Percentiles rank a stretch among this genome's conserved stretches.
Evolutionary conservation across 2,113 vertebrate species (phyloP).

Genomic region (Sinocyclocheilus maitianheensis): DNA sequence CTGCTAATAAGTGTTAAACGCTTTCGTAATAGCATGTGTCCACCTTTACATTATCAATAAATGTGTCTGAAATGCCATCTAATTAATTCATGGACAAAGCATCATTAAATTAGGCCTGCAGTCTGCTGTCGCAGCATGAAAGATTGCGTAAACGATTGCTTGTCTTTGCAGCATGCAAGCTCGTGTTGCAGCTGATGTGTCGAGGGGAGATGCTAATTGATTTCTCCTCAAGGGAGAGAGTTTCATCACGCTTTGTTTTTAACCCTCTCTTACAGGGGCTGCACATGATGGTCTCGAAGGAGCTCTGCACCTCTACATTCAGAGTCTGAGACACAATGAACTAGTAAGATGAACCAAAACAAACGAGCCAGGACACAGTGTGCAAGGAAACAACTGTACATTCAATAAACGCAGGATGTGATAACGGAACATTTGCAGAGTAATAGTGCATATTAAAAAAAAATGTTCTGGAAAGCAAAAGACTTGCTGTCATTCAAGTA

Average conservation of each 20-base stretch:
- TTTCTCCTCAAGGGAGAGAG: constrained; percentile 71
- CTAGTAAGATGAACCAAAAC: neutral
- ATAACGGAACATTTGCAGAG: neutral
- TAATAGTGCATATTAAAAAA: too few species aligned
- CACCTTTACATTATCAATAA: neutral
- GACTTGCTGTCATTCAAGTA: neutral
- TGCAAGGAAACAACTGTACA: neutral
- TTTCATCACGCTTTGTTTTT: constrained; percentile 82
- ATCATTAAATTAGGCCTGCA: neutral
- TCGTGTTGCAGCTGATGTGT: constrained; percentile 46
- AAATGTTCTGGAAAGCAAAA: too few species aligned
- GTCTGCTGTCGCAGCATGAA: neutral
- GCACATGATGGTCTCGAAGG: constrained; percentile 57
- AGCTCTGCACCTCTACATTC: constrained; percentile 39
- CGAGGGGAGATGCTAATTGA: constrained; percentile 69
- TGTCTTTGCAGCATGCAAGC: constrained; percentile 65
- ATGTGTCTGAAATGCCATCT: neutral
- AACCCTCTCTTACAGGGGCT: constrained; percentile 67
- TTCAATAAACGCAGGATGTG: neutral
- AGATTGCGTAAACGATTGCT: constrained; percentile 51
- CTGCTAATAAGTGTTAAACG: neutral
- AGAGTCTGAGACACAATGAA: constrained; percentile 2
- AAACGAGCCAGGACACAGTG: neutral
- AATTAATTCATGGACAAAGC: neutral
- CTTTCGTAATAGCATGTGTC: neutral